Base-by-base conservation (phyloP, 1,140 invertebrate genomes). In the Apis mellifera region DNA sequence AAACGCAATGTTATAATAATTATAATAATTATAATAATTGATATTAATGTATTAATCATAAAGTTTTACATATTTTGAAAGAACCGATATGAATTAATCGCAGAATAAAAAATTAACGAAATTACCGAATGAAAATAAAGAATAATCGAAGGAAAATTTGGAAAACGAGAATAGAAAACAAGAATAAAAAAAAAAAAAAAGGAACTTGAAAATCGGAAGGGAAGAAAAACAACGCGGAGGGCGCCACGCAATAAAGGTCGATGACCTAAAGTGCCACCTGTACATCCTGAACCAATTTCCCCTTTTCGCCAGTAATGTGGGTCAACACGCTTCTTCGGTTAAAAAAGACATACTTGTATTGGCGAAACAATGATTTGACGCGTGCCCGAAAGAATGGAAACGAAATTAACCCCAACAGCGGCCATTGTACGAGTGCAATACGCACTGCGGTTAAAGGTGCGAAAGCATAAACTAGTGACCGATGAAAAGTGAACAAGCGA, bases 221-320 rank as follows among this genome's bases (percentile, higher is more conserved):
- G 64, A 72, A 81, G 52, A 82, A 81, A 86, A 87, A 86, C 73
- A 86, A 42, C 59, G 55, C 82, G 74, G 75, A 80, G 54, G 84
- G 82, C 82, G 77, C 69, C 82, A 84, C 55, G 83, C 77, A 75
- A 57, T 60, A 70, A 65, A 26, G 86, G 85, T 87, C 78, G 42
- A 60, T 23, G 81, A 87, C 77, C 74, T 52, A 11, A 70, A 65
- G 73, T 86, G 72, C 77, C 78, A 87, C 77, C 85, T 87, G 81
- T 86, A 69, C 54, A 77, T 86, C 62, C 81, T 80, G 64, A 86
- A 84, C 72, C 77, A 85, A 57, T 86, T 42, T 82, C 76, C 82
- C 71, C 66, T 86, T 86, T 86, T 83, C 59, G 65, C 15, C 72
- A 50, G 54, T 48, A 62, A 82, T 82, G 80, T 78, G 66, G 74